These are phyloP conservation scores for Phrixothrix hirtus DNA, from an alignment of 2,888 invertebrate species.

Conservation along the genomic window DNA sequence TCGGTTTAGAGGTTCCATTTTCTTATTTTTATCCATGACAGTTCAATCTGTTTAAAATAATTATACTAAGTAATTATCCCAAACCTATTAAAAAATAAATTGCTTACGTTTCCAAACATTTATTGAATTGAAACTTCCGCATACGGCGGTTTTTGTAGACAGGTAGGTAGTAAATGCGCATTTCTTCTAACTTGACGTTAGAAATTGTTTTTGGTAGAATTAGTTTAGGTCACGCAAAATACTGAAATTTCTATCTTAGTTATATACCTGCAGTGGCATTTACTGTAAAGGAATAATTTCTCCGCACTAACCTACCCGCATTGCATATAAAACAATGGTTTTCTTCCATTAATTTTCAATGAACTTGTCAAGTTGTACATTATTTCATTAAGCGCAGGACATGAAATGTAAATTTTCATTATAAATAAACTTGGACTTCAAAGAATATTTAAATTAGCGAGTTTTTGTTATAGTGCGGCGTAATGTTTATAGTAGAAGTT, in stretches of 20 bases:
- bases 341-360: not conserved
- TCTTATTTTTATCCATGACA: no score
- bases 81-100: no score
- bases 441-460: not conserved
- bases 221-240: conserved; percentile 8
- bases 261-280: not conserved
- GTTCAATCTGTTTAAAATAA: no score
- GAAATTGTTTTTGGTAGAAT: not conserved
- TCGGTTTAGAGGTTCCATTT: no score
- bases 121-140: not conserved
- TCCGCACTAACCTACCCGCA: conserved; percentile 2
- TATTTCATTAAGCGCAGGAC: not conserved
- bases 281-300: not conserved
- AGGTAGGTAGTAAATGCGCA: no score
- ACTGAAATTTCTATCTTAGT: no score
- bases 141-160: no score
- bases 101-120: not conserved
- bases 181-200: no score
- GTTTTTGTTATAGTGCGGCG: no score
- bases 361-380: not conserved
- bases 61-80: no score
- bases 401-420: conserved; percentile 2
- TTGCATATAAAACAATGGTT: not conserved
- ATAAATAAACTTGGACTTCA: not conserved
- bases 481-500: no score